These are phyloP conservation scores for Heliconius himera DNA, from an alignment of 1,140 invertebrate species.

Conservation along the genomic window DNA sequence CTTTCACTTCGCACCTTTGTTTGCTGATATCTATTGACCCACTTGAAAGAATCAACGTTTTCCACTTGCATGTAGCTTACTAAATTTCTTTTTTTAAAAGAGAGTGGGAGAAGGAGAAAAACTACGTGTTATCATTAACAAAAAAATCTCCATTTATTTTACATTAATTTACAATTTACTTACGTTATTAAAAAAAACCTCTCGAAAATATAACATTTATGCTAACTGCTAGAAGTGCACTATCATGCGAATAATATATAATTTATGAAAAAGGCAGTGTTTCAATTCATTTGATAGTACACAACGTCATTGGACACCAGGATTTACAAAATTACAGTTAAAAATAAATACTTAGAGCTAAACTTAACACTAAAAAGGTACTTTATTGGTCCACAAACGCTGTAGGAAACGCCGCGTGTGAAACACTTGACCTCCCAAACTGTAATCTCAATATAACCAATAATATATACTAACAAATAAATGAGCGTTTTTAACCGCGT, in stretches of 20 bases:
- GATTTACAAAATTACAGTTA: constrained; percentile 70
- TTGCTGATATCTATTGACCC: constrained; percentile 49
- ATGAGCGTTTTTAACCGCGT: constrained; percentile 43
- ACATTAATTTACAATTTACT: constrained; percentile 80
- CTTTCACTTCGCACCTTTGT: constrained; percentile 71
- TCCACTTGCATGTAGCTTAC: background rate
- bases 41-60: constrained; percentile 10
- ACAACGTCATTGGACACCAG: constrained; percentile 42
- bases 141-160: constrained; percentile 80
- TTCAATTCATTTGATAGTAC: constrained; percentile 35
- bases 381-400: constrained; percentile 65
- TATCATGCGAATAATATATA: constrained; percentile 9
- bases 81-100: background rate
- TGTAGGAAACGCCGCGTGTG: constrained; percentile 65
- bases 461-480: constrained; percentile 2
- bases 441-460: constrained; percentile 19
- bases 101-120: background rate
- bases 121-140: constrained; percentile 60
- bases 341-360: constrained; percentile 76
- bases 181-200: constrained; percentile 61
- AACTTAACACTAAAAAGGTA: constrained; percentile 73
- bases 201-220: constrained; percentile 73
- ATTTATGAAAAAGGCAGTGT: constrained; percentile 21
- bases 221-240: constrained; percentile 21
- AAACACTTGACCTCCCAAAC: constrained; percentile 50